Conservation (phyloP, 2,113 vertebrate genomes). For the Cyrtonyx montezumae region DNA sequence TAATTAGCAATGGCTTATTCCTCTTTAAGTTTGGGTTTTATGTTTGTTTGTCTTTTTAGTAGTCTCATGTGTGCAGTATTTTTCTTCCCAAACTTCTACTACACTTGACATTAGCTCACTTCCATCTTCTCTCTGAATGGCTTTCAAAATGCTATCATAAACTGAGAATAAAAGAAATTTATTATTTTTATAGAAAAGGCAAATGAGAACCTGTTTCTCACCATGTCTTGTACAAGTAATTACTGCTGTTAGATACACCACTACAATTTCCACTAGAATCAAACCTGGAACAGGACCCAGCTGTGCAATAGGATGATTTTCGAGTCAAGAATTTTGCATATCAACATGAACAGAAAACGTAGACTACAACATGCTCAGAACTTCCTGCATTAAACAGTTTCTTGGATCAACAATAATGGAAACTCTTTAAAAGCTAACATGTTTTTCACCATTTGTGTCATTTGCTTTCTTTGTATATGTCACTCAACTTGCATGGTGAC, state of each 20-base stretch:
- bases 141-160: background rate
- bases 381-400: background rate
- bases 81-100: background rate
- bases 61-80: background rate
- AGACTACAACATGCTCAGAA: background rate
- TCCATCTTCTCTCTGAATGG: background rate
- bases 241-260: background rate
- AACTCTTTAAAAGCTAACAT: background rate
- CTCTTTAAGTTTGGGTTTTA: background rate
- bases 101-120: background rate
- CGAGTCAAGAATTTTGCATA: background rate
- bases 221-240: background rate
- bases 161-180: background rate
- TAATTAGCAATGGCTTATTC: background rate
- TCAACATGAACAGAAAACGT: background rate
- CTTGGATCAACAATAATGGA: background rate
- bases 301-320: background rate
- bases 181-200: background rate
- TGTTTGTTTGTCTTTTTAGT: background rate
- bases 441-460: background rate
- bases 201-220: background rate
- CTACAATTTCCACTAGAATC: background rate
- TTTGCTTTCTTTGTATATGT: conserved; percentile 33
- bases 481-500: background rate
- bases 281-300: background rate